These are phyloP conservation scores for Julus scanicus DNA, from an alignment of 2,888 invertebrate genomes.

Conservation along the genomic window DNA sequence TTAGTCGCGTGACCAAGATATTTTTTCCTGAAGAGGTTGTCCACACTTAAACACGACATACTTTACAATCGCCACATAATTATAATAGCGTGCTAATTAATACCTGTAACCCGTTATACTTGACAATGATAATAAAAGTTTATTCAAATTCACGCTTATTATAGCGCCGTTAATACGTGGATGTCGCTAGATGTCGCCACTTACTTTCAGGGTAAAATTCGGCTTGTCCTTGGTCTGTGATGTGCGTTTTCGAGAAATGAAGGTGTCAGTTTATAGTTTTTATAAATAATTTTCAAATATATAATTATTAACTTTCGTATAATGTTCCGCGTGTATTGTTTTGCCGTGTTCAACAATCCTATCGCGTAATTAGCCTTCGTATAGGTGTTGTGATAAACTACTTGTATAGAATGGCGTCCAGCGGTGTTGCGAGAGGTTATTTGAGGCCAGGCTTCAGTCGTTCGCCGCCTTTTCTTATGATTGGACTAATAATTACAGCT, in stretches of 20 bases:
- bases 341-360: not conserved
- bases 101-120: no score
- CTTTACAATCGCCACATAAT: no score
- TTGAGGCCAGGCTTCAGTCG: slow-evolving; percentile 57
- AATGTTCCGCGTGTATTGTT: not conserved
- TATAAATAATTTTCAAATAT: not conserved
- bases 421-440: slow-evolving; percentile 56
- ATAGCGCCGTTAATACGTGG: no score
- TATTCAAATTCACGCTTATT: no score
- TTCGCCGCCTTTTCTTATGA: slow-evolving; percentile 72
- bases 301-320: no score
- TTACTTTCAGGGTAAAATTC: not conserved
- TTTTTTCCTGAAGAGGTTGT: no score
- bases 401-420: slow-evolving; percentile 50
- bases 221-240: not conserved
- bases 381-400: not conserved
- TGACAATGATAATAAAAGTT: no score
- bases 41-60: no score
- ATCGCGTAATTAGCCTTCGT: not conserved
- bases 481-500: slow-evolving; percentile 72
- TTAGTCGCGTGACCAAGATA: no score
- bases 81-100: no score
- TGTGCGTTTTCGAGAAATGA: not conserved
- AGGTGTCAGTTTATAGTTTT: not conserved
- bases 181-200: not conserved